Evolutionary conservation across 2,113 vertebrate genomes (phyloP).

Genomic region (Notiomystis cincta): DNA sequence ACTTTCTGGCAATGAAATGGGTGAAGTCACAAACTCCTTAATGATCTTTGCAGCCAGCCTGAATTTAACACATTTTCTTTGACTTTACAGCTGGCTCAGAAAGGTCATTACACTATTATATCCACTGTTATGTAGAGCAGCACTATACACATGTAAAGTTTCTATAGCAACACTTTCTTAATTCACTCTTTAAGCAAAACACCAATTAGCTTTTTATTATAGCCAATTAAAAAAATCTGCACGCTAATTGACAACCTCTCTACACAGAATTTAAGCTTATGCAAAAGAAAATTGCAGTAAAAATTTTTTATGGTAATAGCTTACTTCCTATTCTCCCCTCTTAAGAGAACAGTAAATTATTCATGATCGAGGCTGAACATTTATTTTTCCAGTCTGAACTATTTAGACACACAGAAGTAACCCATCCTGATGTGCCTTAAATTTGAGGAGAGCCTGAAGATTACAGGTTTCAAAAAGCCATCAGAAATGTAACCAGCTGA

Average conservation of each 20-base stretch:
- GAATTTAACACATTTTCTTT: slow-evolving; percentile 2
- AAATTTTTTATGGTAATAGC: slow-evolving; percentile 29
- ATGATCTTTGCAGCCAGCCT: slow-evolving; percentile 1
- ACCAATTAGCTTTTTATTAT: slow-evolving; percentile 75
- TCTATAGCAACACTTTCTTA: slow-evolving; percentile 69
- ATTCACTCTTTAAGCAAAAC: slow-evolving; percentile 77
- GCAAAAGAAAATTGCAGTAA: slow-evolving; percentile 56
- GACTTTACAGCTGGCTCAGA: slow-evolving; percentile 6
- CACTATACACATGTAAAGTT: slow-evolving; percentile 32
- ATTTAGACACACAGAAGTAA: slow-evolving; percentile 7
- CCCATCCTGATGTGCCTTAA: not conserved
- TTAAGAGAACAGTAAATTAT: slow-evolving; percentile 47
- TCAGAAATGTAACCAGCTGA: slow-evolving; percentile 10
- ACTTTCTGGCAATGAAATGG: not conserved
- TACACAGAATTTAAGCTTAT: slow-evolving; percentile 63
- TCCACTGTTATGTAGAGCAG: slow-evolving; percentile 15
- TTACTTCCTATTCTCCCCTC: slow-evolving; percentile 29
- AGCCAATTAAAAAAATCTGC: slow-evolving; percentile 73
- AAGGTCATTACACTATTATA: slow-evolving; percentile 47
- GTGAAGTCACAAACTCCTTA: not conserved
- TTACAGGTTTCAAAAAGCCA: slow-evolving; percentile 1
- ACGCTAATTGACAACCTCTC: slow-evolving; percentile 72
- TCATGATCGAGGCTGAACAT: not conserved
- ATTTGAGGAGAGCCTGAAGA: not conserved
- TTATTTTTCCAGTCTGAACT: slow-evolving; percentile 22